These are phyloP conservation scores for Babyrousa celebensis DNA, from an alignment of 2,797 vertebrate genomes.

Conservation along the genomic window DNA sequence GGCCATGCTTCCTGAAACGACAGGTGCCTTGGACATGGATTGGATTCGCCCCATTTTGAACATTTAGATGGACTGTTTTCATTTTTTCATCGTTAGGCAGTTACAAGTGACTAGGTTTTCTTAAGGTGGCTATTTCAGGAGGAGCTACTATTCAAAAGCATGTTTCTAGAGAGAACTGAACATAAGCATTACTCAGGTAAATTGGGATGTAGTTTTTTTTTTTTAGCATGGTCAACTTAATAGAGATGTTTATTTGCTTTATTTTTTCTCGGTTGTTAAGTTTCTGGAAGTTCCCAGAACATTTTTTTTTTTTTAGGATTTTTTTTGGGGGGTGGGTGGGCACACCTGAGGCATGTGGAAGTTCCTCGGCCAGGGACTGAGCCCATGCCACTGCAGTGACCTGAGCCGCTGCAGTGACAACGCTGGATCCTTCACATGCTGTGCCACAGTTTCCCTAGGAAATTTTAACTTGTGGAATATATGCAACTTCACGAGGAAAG, in stretches of 20 bases:
- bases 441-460: neutral
- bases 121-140: conserved; percentile 8
- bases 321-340: too few relatives aligned
- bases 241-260: conserved; percentile 41
- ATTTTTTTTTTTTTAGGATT: neutral
- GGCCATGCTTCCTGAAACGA: neutral
- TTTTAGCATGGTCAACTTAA: neutral
- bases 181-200: conserved; percentile 3
- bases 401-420: too few relatives aligned
- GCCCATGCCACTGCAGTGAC: too few relatives aligned
- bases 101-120: neutral
- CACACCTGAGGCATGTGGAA: too few relatives aligned
- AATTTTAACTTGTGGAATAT: neutral
- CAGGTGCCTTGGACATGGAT: neutral
- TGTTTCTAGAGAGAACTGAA: neutral
- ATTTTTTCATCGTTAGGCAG: neutral
- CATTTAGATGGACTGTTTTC: neutral
- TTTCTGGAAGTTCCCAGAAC: conserved; percentile 39
- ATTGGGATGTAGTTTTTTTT: neutral
- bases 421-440: too few relatives aligned
- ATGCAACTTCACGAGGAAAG: conserved; percentile 15
- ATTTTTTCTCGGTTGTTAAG: neutral
- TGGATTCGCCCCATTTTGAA: neutral
- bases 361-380: too few relatives aligned
- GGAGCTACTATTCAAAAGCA: neutral